Base-by-base conservation (phyloP, 1,140 invertebrate genomes). In the Drosophila pallidifrons region DNA sequence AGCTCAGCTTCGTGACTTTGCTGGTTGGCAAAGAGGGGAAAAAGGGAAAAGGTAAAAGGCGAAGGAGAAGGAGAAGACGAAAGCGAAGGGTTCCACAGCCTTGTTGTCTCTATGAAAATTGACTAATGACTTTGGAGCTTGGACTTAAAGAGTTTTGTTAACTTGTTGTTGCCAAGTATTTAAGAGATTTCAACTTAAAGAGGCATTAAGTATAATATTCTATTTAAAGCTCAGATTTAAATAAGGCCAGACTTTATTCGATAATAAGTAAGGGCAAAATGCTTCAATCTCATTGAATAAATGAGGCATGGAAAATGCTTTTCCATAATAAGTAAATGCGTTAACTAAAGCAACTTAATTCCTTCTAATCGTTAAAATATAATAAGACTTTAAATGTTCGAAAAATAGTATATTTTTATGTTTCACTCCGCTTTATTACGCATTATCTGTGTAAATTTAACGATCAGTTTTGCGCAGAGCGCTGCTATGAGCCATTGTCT, bases 71-170 rank as follows among this genome's bases (percentile, higher is more conserved):
- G 7, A 7, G 5, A 32, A 32, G 7, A 32, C 5, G 3, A 32
- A 38, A 38, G 15, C 13, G 41, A 68, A 43, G 57, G 41, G 58
- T 57, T 63, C 6, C 41, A 13, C 5, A 60, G 63, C 59, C 68
- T 74, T 81, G 73, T 83, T 85, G 78, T 67, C 70, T 86, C 61
- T 64, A 81, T 75, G 70, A 78, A 85, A 85, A 86, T 86, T 85
- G 82, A 85, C 82, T 86, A 85, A 85, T 85, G 82, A 85, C 79
- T 73, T 79, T 77, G 67, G 47, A 69, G 76, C 71, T 70, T 38
- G 52, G 47, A 55, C 71, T 74, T 74, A 74, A 74, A 74, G 71
- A 74, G 65, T 74, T 74, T 74, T 74, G 38, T 46, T 60, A 38
- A 60, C 46, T 60, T 68, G 49, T 28, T 49, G 35, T 49, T 73